Base-by-base conservation (phyloP, 2,888 invertebrate species). In the Anarsia innoxiella region DNA sequence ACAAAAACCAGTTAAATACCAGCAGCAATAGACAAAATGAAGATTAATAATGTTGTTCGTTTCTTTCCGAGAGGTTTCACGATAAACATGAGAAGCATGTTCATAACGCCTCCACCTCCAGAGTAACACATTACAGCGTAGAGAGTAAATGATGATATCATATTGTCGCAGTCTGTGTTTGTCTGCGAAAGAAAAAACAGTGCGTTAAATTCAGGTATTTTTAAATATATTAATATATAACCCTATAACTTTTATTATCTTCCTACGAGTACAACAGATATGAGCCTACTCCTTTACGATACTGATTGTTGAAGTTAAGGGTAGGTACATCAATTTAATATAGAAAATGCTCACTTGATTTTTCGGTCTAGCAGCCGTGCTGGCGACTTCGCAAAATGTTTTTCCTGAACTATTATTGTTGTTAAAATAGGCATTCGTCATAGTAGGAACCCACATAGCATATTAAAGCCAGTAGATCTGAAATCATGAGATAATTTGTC, bases 361-460 rank as follows among this genome's bases (percentile, higher is more conserved):
- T 9, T 42, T 49, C 10, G 49, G 26, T 10, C 26, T 41, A 1
- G 66, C 59, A 14, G 66, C 67, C 2, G 54, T 51, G 43, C 74
- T 72, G 9, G 77, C 77, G 1, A 79, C 77, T 45, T 74, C 58
- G 32, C 80, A 79, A 46, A 80, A 79, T 0, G 69, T 65, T 19
- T 53, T 58, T 0, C 72, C 75, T 0, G 53, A 25, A 9, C 44
- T 63, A 14, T 71, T 59, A 0, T 55, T 58, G 0, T 66, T 66
- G 12, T 53, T 58, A 46, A 77, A 79, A 45, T 71, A 80, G 0
- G 73, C 73, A 35, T 79, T 80, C 1, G 73, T 65, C 56, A 79
- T 65, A 0, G 77, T 76, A 0, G 79, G 73, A 3, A 80, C 69
- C 75, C 76, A 79, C 73, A 80, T 73, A 0, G 75, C 73, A 80